Percentiles rank a stretch among this genome's conserved stretches.
Evolutionary conservation across 2,888 invertebrate species (phyloP).

Genomic region (Drosophila pseudotakahashii): DNA sequence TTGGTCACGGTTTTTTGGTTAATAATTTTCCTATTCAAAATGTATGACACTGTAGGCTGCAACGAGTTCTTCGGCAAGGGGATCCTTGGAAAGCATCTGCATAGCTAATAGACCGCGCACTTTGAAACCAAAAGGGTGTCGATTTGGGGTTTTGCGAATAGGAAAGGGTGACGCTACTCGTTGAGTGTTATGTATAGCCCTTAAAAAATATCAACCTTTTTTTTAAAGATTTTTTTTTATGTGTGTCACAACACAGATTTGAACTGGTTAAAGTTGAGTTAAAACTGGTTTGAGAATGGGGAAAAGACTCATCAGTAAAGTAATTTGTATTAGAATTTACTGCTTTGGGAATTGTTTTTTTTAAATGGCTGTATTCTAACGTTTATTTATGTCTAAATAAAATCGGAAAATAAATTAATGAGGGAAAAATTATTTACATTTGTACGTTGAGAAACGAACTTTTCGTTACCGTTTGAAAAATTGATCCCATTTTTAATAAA

Average conservation of each 20-base stretch:
- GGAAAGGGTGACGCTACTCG: conserved; percentile 8
- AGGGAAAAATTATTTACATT: too few species aligned
- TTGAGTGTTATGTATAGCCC: conserved; percentile 33
- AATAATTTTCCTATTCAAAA: conserved; percentile 83
- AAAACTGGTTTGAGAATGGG: conserved; percentile 8
- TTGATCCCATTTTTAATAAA: too few species aligned
- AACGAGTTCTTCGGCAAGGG: conserved; percentile 20
- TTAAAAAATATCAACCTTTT: conserved; percentile 35
- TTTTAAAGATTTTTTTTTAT: conserved; percentile 34
- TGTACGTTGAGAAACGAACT: too few species aligned
- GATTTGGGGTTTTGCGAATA: conserved; percentile 15
- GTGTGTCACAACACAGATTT: conserved; percentile 76
- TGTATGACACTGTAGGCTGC: conserved; percentile 66
- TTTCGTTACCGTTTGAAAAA: too few species aligned
- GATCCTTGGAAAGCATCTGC: conserved; percentile 60
- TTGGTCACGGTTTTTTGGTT: conserved; percentile 84
- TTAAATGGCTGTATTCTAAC: neutral
- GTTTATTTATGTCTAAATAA: neutral
- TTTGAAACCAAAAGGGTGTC: conserved; percentile 58
- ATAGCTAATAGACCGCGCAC: conserved; percentile 67
- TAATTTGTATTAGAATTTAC: conserved; percentile 33
- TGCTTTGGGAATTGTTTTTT: conserved; percentile 16
- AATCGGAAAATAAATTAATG: neutral
- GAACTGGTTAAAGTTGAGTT: conserved; percentile 35
- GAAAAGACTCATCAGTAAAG: neutral